Evolutionary conservation across 2,113 vertebrate genomes (phyloP).

Genomic region (Sardina pilchardus): DNA sequence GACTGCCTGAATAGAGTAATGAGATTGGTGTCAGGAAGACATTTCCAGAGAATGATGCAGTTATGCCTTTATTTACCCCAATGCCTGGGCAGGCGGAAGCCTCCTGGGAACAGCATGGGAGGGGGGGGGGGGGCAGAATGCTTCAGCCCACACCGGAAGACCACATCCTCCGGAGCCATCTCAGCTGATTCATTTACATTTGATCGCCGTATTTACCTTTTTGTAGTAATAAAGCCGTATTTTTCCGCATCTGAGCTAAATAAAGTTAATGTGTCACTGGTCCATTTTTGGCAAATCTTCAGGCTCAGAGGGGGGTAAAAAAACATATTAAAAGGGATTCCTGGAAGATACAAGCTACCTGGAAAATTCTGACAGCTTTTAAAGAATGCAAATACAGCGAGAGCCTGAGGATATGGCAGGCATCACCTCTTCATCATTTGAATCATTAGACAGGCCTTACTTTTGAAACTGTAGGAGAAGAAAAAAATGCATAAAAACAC

Average conservation of each 20-base stretch:
- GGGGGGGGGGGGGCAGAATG: not conserved
- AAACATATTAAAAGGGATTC: slow-evolving; percentile 44
- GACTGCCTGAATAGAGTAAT: slow-evolving; percentile 6
- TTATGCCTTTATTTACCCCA: slow-evolving; percentile 9
- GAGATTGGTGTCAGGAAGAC: slow-evolving; percentile 17
- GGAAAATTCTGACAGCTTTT: slow-evolving; percentile 43
- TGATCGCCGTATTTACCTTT: slow-evolving; percentile 17
- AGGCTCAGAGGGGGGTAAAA: slow-evolving; percentile 33
- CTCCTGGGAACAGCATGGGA: not conserved
- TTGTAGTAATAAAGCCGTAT: not conserved
- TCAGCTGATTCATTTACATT: slow-evolving; percentile 24
- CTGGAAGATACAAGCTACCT: slow-evolving; percentile 28
- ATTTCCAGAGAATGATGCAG: slow-evolving; percentile 14
- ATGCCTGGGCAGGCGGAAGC: not conserved
- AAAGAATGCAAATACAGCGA: slow-evolving; percentile 43
- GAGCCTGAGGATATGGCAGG: slow-evolving; percentile 20
- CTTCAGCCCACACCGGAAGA: not conserved
- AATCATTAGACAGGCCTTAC: slow-evolving; percentile 41
- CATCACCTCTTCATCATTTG: slow-evolving; percentile 34
- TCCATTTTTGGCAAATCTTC: slow-evolving; percentile 26
- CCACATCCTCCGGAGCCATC: not conserved
- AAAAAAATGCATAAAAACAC: slow-evolving; percentile 29
- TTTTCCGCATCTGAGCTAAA: not conserved
- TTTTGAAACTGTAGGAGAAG: slow-evolving; percentile 37
- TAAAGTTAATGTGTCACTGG: slow-evolving; percentile 24